These are phyloP conservation scores for Odontamblyopus rebecca DNA, from an alignment of 2,797 vertebrate genomes.

Conservation along the genomic window DNA sequence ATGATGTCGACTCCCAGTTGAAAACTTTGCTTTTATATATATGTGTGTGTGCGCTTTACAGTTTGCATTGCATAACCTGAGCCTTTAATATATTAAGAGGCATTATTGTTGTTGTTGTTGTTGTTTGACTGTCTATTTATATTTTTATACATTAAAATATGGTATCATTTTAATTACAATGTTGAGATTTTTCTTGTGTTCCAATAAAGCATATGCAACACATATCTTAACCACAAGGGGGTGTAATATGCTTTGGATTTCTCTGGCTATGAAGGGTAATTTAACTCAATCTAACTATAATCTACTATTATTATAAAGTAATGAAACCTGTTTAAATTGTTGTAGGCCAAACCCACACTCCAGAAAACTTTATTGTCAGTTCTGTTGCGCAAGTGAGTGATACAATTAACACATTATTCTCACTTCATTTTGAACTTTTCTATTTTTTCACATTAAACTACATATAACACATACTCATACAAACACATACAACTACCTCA, in stretches of 20 bases:
- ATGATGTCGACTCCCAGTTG: background rate
- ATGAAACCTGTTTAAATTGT: background rate
- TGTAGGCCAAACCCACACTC: background rate
- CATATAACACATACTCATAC: too few species aligned
- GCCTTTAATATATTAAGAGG: background rate
- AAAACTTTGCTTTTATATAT: background rate
- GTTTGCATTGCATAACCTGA: background rate
- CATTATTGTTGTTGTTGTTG: background rate
- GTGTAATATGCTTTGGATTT: background rate
- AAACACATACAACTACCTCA: too few species aligned
- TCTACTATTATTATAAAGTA: background rate
- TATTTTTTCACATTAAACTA: too few species aligned
- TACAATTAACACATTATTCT: too few species aligned
- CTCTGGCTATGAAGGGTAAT: background rate
- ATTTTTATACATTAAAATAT: background rate
- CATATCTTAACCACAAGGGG: background rate
- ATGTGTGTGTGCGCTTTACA: background rate
- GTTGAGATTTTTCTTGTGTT: background rate
- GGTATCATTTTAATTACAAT: background rate
- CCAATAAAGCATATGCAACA: background rate
- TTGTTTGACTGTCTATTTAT: constrained; percentile 11
- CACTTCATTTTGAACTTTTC: too few species aligned
- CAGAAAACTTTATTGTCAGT: background rate
- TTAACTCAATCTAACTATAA: background rate
- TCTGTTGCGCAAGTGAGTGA: background rate